Evolutionary conservation across 92 coral and sea anemone genomes (phyloP).

Genomic region (Porites lobata): DNA sequence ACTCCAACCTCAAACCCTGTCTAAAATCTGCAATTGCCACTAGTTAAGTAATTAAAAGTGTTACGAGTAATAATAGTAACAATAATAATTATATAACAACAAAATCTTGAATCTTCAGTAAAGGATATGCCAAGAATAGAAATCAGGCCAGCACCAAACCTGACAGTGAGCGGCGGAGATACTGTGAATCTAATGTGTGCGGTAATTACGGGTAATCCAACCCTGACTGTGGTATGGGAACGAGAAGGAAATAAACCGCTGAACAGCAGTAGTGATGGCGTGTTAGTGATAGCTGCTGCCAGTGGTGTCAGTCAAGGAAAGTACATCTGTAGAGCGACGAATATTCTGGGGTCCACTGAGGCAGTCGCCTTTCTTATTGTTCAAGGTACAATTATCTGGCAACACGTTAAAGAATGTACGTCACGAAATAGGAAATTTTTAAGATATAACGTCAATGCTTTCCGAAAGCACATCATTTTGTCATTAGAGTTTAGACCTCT

Average conservation of each 20-base stretch:
- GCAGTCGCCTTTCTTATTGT: conserved; percentile 83
- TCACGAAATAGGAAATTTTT: background rate
- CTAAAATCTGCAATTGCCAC: no score
- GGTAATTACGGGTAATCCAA: conserved; percentile 80
- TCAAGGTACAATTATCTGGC: conserved; percentile 41
- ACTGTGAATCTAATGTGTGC: conserved; percentile 79
- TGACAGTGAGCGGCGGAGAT: conserved; percentile 85
- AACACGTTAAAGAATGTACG: no score
- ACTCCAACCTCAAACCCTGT: no score
- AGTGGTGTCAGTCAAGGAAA: conserved; percentile 78
- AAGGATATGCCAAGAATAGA: conserved; percentile 79
- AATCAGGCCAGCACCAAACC: conserved; percentile 79
- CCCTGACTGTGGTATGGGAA: conserved; percentile 78
- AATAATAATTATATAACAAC: no score
- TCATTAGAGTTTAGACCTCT: no score
- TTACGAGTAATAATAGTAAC: no score
- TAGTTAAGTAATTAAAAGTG: no score
- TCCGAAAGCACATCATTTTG: no score
- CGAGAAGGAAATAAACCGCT: conserved; percentile 59
- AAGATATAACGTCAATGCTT: background rate
- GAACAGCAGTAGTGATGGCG: conserved; percentile 63
- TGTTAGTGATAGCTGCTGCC: conserved; percentile 76
- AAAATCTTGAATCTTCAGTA: conserved; percentile 41
- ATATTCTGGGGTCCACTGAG: conserved; percentile 69
- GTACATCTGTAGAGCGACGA: conserved; percentile 88